A percentile compares a stretch with the other conserved stretches of the same genome.
Evolutionary conservation across 2,113 vertebrate genomes (phyloP).

Genomic region (Panurus biarmicus): DNA sequence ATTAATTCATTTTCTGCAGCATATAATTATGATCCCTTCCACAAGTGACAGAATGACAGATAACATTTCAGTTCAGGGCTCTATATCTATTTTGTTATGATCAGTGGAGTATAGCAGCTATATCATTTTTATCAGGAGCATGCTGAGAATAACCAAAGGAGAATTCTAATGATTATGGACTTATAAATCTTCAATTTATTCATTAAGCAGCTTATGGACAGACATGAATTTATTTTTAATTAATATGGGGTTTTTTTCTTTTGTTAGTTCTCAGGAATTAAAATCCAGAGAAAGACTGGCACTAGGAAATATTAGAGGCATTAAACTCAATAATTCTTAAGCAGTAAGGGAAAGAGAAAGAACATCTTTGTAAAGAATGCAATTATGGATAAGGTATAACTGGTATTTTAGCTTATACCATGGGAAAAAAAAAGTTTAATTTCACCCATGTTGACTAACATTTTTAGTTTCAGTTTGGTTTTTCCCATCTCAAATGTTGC

Average conservation of each 20-base stretch:
- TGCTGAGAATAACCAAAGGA: neutral
- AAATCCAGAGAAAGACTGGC: neutral
- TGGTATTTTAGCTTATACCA: neutral
- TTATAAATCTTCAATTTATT: slow-evolving; percentile 11
- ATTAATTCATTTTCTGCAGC: slow-evolving; percentile 57
- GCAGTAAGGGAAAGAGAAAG: neutral
- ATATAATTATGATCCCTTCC: slow-evolving; percentile 38
- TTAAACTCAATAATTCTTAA: neutral
- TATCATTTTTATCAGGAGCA: neutral
- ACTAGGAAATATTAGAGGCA: neutral
- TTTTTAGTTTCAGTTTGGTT: neutral
- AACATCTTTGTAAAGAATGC: neutral
- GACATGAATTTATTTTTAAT: neutral
- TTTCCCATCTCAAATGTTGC: neutral
- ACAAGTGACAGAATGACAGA: slow-evolving; percentile 46
- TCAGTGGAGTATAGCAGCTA: neutral
- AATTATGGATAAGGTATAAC: neutral
- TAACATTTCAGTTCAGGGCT: neutral
- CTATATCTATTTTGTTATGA: neutral
- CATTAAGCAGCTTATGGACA: neutral
- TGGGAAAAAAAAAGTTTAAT: neutral
- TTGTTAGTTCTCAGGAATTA: neutral
- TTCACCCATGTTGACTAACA: neutral
- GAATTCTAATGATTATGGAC: neutral
- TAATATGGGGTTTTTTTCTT: neutral